Evolutionary conservation across 2,113 vertebrate species (phyloP), one percentile per base, ranked within the genome.

Genomic region (Cygnus buccinator): DNA sequence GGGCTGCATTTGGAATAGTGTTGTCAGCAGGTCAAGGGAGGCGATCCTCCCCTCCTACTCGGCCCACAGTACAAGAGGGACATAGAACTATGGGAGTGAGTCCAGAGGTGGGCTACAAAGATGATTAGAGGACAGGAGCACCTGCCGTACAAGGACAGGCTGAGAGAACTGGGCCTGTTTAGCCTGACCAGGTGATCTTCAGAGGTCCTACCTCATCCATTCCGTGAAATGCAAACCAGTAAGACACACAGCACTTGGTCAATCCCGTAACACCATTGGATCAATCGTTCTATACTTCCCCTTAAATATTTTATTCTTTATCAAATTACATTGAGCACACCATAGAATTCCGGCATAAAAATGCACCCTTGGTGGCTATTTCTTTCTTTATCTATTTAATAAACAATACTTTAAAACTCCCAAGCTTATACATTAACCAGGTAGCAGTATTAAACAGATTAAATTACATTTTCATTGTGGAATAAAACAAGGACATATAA

Each of bases 251-350:
- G 26, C 4, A 65, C 26, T 50, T 73, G 37, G 11, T 14, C 44
- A 55, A 6, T 9, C 10, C 2, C 78, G 15, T 57, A 77, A 55
- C 1, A 13, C 3, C 2, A 1, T 17, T 84, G 18, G 33, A 11
- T 73, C 22, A 44, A 7, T 52, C 2, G 3, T 50, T 70, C 11
- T 41, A 0, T 37, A 8, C 81, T 92, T 93, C 17, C 7, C 75
- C 26, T 41, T 46, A 41, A 76, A 61, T 75, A 8, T 82, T 9
- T 50, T 85, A 13, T 41, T 67, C 29, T 59, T 89, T 48, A 86
- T 14, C 48, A 58, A 80, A 18, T 0, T 5, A 41, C 7, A 29
- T 50, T 78, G 57, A 84, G 52, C 70, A 16, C 33, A 87, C 8
- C 12, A 68, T 37, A 65, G 19, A 58, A 94, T 68, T 82, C 48